Base-by-base conservation (phyloP, 2,113 vertebrate species). In the Poecile atricapillus region DNA sequence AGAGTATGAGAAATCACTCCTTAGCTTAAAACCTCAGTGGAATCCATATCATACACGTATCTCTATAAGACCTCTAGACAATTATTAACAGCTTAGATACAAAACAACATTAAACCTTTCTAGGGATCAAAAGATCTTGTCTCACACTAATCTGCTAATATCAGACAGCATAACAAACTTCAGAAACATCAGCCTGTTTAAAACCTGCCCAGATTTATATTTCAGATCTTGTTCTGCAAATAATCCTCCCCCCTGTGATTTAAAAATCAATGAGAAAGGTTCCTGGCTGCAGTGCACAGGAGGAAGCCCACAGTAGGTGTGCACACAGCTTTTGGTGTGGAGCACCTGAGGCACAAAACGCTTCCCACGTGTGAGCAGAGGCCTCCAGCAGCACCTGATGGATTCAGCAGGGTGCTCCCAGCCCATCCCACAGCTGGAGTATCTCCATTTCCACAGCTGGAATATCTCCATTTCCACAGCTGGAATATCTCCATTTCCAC, bases 191-290 rank as follows among this genome's bases (percentile, higher is more conserved):
- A 82, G 47, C 22, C 59, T 68, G 35, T 78, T 75, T 93, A 90
- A 96, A 96, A 94, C 56, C 79, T 33, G 30, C 78, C 83, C 52
- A 89, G 71, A 90, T 96, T 96, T 83, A 83, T 78, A 94, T 96
- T 94, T 83, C 88, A 90, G 56, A 87, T 49, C 65, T 95, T 94
- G 82, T 89, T 96, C 89, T 71, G 85, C 90, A 93, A 97, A 89
- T 94, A 91, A 93, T 87, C 94, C 71, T 94, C 69, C 78, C 50
- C 41, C 41, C 41, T 35, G 43, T 46, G 74, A 96, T 89, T 95
- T 91, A 78, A 94, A 96, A 92, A 63, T 53, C 91, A 95, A 94
- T 69, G 92, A 77, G 87, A 27, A 60, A 71, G 56, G 83, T 68
- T 94, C 82, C 65, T 60, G 74, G 85, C 59, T 74, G 69, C 33